Percentiles rank a stretch among this genome's conserved stretches.
phyloP scores from a whole-genome alignment of 2,113 vertebrate genomes.

The Hepsetus odoe region DNA sequence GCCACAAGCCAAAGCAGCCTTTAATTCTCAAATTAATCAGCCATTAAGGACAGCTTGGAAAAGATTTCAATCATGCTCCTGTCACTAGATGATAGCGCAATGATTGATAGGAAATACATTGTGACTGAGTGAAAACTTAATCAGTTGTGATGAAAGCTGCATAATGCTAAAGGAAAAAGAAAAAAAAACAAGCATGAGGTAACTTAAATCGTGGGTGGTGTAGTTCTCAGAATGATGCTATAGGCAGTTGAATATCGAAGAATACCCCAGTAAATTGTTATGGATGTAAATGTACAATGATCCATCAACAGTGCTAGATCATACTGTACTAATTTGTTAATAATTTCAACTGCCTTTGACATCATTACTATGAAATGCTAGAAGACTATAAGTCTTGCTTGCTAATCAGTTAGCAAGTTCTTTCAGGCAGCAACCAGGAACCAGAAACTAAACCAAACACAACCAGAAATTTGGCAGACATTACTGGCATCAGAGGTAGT shows the following conservation, averaged over 20 bases:
- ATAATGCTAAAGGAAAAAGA: not conserved
- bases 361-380: conserved; percentile 63
- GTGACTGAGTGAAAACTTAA: not conserved
- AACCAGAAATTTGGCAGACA: conserved; percentile 62
- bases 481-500: conserved; percentile 73
- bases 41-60: not conserved
- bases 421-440: conserved; percentile 46
- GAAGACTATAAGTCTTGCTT: too few relatives aligned
- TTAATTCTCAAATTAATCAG: conserved; percentile 22
- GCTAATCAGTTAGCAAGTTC: conserved; percentile 21
- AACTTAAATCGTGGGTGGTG: not conserved
- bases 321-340: not conserved
- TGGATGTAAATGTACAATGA: not conserved
- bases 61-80: conserved; percentile 10
- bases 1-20: conserved; percentile 15
- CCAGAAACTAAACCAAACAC: conserved; percentile 52
- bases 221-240: conserved; percentile 62
- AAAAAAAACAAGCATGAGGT: not conserved
- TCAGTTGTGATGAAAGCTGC: not conserved
- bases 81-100: not conserved
- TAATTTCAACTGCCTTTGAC: conserved; percentile 51
- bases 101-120: not conserved
- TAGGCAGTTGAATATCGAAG: conserved; percentile 69
- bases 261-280: not conserved
- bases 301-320: not conserved